A percentile compares a stretch with the other conserved stretches of the same genome.
Conservation (phyloP, 1,140 invertebrate species). For the Sminthurides bifidus region DNA sequence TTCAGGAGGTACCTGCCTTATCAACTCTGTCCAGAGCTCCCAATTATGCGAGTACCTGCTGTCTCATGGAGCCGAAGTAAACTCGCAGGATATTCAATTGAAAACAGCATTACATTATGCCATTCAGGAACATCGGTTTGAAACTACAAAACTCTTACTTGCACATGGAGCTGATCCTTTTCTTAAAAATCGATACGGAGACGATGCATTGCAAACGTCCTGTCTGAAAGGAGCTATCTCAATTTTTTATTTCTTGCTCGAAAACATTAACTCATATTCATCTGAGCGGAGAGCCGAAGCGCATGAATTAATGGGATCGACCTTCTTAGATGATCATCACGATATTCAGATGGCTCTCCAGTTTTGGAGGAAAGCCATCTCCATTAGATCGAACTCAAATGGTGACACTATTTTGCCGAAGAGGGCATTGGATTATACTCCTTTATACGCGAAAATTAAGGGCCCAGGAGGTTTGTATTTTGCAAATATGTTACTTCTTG, state of each 20-base stretch:
- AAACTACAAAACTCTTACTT: conserved; percentile 70
- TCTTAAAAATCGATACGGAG: conserved; percentile 63
- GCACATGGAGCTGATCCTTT: conserved; percentile 65
- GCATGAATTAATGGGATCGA: conserved; percentile 69
- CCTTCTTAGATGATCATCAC: conserved; percentile 50
- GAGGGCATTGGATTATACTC: conserved; percentile 14
- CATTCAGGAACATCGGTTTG: conserved; percentile 73
- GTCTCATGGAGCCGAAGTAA: conserved; percentile 61
- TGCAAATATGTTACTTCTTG: too few relatives aligned
- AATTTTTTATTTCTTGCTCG: conserved; percentile 64
- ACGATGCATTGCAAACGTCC: conserved; percentile 71
- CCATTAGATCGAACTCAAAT: conserved; percentile 39
- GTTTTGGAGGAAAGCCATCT: conserved; percentile 52
- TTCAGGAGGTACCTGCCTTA: conserved; percentile 66
- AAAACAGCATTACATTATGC: conserved; percentile 90
- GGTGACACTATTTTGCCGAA: conserved; percentile 14
- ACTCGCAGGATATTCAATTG: conserved; percentile 76
- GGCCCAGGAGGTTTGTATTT: conserved; percentile 17
- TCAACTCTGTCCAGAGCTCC: conserved; percentile 81
- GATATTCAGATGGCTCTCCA: conserved; percentile 44
- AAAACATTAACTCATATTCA: conserved; percentile 46
- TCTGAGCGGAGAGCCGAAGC: conserved; percentile 62
- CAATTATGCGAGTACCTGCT: conserved; percentile 65
- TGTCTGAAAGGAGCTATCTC: conserved; percentile 73
- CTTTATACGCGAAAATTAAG: conserved; percentile 17